Conservation (phyloP, 2,113 vertebrate species). For the Amia ocellicauda region DNA sequence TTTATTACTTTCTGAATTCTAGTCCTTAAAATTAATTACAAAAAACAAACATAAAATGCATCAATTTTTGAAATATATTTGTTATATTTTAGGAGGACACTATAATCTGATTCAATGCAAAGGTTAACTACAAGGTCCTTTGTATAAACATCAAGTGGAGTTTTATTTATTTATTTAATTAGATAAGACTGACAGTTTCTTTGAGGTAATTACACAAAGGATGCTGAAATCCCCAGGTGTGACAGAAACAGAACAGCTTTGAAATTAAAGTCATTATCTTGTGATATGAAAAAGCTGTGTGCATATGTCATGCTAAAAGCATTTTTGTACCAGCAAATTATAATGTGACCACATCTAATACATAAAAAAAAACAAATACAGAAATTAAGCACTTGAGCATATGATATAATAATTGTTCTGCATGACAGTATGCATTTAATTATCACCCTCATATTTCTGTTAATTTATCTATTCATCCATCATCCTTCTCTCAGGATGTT, state of each 20-base stretch:
- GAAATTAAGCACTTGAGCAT: conserved; percentile 20
- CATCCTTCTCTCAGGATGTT: conserved; percentile 50
- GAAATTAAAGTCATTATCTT: conserved; percentile 29
- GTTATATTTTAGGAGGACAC: too few species aligned
- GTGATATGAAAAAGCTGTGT: conserved; percentile 14
- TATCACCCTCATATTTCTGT: conserved; percentile 55
- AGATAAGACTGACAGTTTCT: conserved; percentile 57
- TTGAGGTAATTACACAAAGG: conserved; percentile 57
- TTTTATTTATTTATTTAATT: conserved; percentile 46
- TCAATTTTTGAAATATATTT: too few species aligned
- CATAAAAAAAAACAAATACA: too few species aligned
- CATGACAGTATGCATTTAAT: conserved; percentile 63
- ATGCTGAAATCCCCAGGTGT: conserved; percentile 52
- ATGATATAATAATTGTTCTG: conserved; percentile 54
- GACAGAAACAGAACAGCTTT: conserved; percentile 11
- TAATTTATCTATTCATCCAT: conserved; percentile 55
- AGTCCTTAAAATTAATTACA: conserved; percentile 11
- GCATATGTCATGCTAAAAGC: conserved; percentile 36
- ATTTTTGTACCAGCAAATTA: conserved; percentile 38
- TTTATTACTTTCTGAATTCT: background rate
- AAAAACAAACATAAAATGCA: background rate
- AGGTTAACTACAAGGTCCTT: conserved; percentile 35
- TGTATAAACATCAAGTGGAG: conserved; percentile 30
- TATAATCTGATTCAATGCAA: conserved; percentile 43
- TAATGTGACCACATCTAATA: conserved; percentile 30